These are phyloP conservation scores for Aspidiotus rigidus DNA, from an alignment of 2,888 invertebrate species.

Conservation along the genomic window DNA sequence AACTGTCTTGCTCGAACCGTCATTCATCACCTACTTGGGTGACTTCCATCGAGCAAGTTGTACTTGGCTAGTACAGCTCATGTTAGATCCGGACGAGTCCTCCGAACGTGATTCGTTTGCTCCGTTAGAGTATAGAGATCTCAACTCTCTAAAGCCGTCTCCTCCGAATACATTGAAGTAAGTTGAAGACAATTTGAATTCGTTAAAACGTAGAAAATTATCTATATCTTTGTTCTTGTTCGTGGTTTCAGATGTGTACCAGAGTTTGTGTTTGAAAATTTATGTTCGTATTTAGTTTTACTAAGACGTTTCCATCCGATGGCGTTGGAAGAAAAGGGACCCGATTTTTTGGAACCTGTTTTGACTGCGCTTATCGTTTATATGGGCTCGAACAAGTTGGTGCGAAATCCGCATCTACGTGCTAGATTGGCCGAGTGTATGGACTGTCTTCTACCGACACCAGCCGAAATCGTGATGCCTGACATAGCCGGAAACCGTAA, in stretches of 20 bases:
- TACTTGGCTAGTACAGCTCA: slow-evolving; percentile 78
- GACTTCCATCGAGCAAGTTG: slow-evolving; percentile 73
- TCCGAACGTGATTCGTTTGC: slow-evolving; percentile 49
- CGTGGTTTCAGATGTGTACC: slow-evolving; percentile 61
- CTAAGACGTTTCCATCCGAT: slow-evolving; percentile 55
- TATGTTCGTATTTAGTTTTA: slow-evolving; percentile 70
- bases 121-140: slow-evolving; percentile 49
- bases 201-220: background rate
- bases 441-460: slow-evolving; percentile 71
- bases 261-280: slow-evolving; percentile 81
- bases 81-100: slow-evolving; percentile 46
- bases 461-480: slow-evolving; percentile 50
- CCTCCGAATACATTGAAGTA: slow-evolving; percentile 36
- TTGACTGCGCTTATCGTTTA: slow-evolving; percentile 71
- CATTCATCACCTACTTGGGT: slow-evolving; percentile 58
- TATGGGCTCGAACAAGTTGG: slow-evolving; percentile 73
- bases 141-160: slow-evolving; percentile 53
- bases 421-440: slow-evolving; percentile 83
- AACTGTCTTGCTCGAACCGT: slow-evolving; percentile 66
- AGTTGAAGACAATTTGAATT: background rate
- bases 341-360: slow-evolving; percentile 56
- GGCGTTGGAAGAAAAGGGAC: slow-evolving; percentile 57
- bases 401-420: slow-evolving; percentile 85
- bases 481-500: slow-evolving; percentile 40
- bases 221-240: background rate